Evolutionary conservation across 2,113 vertebrate genomes (phyloP).

Genomic region (Malurus alboscapulatus): DNA sequence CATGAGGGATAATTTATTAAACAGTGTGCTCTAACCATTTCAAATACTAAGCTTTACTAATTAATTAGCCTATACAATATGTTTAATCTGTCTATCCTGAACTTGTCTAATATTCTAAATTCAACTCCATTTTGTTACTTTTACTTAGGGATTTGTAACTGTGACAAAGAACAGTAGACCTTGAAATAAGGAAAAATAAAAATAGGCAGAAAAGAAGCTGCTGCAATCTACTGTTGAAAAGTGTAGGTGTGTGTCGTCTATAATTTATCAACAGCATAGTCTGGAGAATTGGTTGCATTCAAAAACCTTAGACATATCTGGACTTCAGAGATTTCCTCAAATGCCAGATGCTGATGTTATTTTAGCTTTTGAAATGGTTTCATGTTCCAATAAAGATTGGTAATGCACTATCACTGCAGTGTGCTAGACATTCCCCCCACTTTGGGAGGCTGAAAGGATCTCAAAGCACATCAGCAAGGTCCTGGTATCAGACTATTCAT

Average conservation of each 20-base stretch:
- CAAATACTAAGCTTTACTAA: constrained; percentile 5
- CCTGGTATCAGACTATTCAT: neutral
- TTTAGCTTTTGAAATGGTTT: neutral
- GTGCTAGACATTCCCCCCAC: neutral
- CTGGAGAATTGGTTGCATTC: neutral
- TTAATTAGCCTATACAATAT: neutral
- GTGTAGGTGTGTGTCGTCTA: neutral
- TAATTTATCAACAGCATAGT: constrained; percentile 11
- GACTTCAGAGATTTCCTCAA: constrained; percentile 1
- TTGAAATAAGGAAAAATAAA: constrained; percentile 56
- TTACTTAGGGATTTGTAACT: neutral
- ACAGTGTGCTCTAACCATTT: neutral
- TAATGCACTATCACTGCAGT: neutral
- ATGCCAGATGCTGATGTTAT: neutral
- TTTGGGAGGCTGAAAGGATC: neutral
- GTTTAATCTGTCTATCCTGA: neutral
- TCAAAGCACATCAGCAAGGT: neutral
- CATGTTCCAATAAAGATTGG: neutral
- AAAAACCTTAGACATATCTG: neutral
- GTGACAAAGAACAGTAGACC: neutral
- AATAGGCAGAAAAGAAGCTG: constrained; percentile 13
- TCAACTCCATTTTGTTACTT: constrained; percentile 2
- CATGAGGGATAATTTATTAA: neutral
- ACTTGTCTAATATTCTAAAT: neutral
- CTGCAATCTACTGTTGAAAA: neutral